Conservation (phyloP, 2,888 invertebrate species). For the Pristionchus exspectatus region DNA sequence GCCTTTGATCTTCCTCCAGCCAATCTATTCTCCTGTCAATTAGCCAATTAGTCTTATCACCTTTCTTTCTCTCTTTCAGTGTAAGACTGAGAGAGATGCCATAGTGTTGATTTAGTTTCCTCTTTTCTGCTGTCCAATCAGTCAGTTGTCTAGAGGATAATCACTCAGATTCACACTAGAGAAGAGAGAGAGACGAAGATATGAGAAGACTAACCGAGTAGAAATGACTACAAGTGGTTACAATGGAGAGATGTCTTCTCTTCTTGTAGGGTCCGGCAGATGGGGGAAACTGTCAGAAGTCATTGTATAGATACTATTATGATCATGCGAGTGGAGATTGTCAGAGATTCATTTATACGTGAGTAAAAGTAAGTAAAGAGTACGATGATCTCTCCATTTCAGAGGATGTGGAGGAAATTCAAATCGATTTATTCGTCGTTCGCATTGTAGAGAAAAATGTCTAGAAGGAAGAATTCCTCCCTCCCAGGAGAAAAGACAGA, state of each 20-base stretch:
- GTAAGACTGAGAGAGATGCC: constrained; percentile 45
- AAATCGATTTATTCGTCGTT: constrained; percentile 68
- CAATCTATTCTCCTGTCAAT: constrained; percentile 17
- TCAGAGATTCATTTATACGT: constrained; percentile 74
- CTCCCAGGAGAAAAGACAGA: not conserved
- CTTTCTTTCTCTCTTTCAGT: constrained; percentile 19
- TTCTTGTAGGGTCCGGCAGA: constrained; percentile 54
- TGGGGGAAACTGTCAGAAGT: constrained; percentile 71
- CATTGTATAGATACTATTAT: constrained; percentile 75
- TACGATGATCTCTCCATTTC: constrained; percentile 46
- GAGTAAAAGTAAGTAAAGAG: not conserved
- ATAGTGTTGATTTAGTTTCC: constrained; percentile 51
- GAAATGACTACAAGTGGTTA: not conserved
- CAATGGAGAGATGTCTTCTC: not conserved
- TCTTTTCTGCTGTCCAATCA: constrained; percentile 30
- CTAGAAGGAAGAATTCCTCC: constrained; percentile 56
- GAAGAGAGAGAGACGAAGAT: not conserved
- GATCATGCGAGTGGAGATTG: constrained; percentile 69
- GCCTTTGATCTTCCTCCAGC: not conserved
- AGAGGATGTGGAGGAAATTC: constrained; percentile 71
- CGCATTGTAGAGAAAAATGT: constrained; percentile 69
- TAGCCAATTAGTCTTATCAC: constrained; percentile 52
- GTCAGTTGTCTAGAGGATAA: constrained; percentile 41
- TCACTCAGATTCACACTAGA: not conserved
- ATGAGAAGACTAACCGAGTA: not conserved